phyloP scores from a whole-genome alignment of 2,113 vertebrate genomes.

The Terrapene triunguis region DNA sequence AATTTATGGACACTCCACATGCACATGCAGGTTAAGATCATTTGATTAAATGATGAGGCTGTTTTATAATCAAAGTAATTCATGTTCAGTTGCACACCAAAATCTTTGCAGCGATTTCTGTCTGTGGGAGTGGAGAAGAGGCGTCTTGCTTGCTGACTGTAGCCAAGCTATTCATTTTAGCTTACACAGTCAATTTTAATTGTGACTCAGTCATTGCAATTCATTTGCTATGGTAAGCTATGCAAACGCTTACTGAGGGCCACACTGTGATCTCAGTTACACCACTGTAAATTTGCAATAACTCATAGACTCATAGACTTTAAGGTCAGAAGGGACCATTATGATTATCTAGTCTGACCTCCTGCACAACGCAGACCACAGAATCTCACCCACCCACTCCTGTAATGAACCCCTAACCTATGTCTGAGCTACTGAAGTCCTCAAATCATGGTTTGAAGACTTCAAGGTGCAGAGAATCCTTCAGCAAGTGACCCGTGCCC shows the following conservation, averaged over 20 bases:
- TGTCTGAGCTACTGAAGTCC: too few relatives aligned
- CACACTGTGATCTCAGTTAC: slow-evolving; percentile 10
- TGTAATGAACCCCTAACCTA: too few relatives aligned
- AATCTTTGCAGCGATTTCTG: slow-evolving; percentile 72
- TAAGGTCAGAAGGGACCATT: too few relatives aligned
- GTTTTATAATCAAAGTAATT: slow-evolving; percentile 75
- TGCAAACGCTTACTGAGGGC: slow-evolving; percentile 56
- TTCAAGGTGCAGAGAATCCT: too few relatives aligned
- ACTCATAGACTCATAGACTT: neutral
- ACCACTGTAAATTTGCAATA: neutral
- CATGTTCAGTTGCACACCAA: slow-evolving; percentile 75
- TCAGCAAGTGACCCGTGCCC: too few relatives aligned
- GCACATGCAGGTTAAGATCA: slow-evolving; percentile 73
- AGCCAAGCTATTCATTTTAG: slow-evolving; percentile 47
- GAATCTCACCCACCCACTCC: too few relatives aligned
- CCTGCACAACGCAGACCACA: too few relatives aligned
- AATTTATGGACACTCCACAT: slow-evolving; percentile 71
- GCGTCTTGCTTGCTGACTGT: slow-evolving; percentile 68
- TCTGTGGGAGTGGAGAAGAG: slow-evolving; percentile 69
- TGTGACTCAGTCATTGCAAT: slow-evolving; percentile 65
- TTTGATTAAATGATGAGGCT: slow-evolving; percentile 76
- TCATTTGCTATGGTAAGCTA: slow-evolving; percentile 62
- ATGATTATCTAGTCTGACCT: too few relatives aligned
- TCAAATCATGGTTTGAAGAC: too few relatives aligned
- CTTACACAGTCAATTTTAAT: slow-evolving; percentile 67